Base-by-base conservation (phyloP, 2,113 vertebrate species). In the Ornithorhynchus anatinus region DNA sequence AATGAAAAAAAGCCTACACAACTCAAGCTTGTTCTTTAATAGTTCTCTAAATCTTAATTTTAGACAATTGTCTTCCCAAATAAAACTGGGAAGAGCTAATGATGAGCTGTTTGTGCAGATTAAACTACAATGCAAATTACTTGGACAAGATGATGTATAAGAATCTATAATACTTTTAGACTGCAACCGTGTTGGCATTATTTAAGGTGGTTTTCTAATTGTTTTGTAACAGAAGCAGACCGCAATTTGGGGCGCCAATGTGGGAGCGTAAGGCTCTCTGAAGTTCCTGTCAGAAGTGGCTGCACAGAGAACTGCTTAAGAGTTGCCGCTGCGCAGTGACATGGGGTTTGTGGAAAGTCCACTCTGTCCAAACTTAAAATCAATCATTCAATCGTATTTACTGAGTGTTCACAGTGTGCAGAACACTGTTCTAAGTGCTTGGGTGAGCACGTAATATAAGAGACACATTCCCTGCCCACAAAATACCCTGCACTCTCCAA, bases 41-140 rank as follows among this genome's bases (percentile, higher is more conserved):
- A 61, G 40, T 91, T 89, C 85, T 78, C 89, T 85, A 90, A 88
- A 93, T 93, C 84, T 92, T 89, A 81, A 81, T 75, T 92, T 88
- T 91, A 92, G 74, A 90, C 89, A 94, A 85, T 15, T 54, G 77
- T 94, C 89, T 92, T 85, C 88, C 88, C 81, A 80, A 85, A 91
- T n/a, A n/a, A n/a, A 91, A 83, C 91, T 81, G 79, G 61, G 80
- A 88, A 91, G 91, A 81, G 82, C 91, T 86, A 90, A 82, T 85
- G 79, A 61, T 56, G 81, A 88, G 51, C 74, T 81, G 69, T 80
- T 91, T 68, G 69, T 82, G 75, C 63, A 77, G 82, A 85, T 82
- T 84, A 81, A 85, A 89, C 10, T 54, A 48, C 72, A 71, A 72
- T 62, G 58, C 51, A 84, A 81, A 86, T 79, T 79, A 69, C 72